Evolutionary conservation across 2,797 vertebrate genomes (phyloP).

Genomic region (Labeo calbasu): DNA sequence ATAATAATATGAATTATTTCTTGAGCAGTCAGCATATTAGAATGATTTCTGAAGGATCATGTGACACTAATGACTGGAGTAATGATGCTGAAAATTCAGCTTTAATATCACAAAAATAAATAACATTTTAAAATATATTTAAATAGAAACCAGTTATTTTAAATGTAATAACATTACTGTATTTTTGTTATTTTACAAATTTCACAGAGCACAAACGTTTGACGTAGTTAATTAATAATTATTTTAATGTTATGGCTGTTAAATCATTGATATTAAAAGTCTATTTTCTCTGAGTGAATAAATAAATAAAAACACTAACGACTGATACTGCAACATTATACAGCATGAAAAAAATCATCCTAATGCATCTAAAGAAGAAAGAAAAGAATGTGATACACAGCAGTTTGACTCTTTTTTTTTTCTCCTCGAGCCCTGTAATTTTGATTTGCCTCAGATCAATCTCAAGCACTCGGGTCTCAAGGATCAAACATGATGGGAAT

Average conservation of each 20-base stretch:
- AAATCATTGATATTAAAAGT: not conserved
- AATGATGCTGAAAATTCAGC: not conserved
- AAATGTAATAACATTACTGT: not conserved
- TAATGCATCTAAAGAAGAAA: slow-evolving; percentile 14
- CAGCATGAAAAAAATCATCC: not conserved
- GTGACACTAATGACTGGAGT: not conserved
- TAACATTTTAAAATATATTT: not conserved
- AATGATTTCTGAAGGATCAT: not conserved
- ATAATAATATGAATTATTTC: not conserved
- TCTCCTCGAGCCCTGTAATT: slow-evolving; percentile 53
- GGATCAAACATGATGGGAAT: slow-evolving; percentile 75
- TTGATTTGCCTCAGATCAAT: slow-evolving; percentile 70
- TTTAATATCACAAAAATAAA: not conserved
- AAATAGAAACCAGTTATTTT: not conserved
- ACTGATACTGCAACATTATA: too few relatives aligned
- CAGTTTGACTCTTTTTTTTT: slow-evolving; percentile 59
- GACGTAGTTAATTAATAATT: too few relatives aligned
- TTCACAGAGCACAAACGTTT: too few relatives aligned
- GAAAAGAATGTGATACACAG: slow-evolving; percentile 33
- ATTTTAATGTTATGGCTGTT: too few relatives aligned
- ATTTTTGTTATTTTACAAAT: not conserved
- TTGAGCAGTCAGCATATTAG: not conserved
- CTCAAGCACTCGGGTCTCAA: slow-evolving; percentile 63
- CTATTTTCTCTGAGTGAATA: not conserved
- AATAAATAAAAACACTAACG: too few relatives aligned